phyloP scores from a whole-genome alignment of 2,113 vertebrate genomes.

The Paramormyrops kingsleyae region DNA sequence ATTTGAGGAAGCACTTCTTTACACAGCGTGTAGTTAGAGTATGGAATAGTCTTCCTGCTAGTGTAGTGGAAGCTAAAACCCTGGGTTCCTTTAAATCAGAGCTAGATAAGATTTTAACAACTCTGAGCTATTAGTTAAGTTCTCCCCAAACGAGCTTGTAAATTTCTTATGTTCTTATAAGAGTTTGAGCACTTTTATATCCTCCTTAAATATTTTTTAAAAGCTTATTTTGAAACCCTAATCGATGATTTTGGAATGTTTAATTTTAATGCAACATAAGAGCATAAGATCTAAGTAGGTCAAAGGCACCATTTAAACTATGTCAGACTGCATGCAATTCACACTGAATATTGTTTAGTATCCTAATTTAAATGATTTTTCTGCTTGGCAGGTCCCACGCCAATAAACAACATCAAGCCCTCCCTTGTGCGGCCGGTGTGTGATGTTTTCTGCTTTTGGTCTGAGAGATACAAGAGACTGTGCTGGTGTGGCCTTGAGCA shows the following conservation, averaged over 20 bases:
- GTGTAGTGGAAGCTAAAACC: too few species aligned
- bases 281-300: not conserved
- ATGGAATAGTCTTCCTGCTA: too few species aligned
- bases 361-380: not conserved
- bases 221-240: not conserved
- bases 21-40: too few species aligned
- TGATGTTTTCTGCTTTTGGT: slow-evolving; percentile 71
- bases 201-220: not conserved
- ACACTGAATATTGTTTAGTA: not conserved
- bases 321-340: not conserved
- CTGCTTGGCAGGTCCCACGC: slow-evolving; percentile 52
- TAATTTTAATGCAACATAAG: not conserved
- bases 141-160: too few species aligned
- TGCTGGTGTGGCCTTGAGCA: slow-evolving; percentile 67
- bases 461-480: slow-evolving; percentile 52
- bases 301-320: not conserved
- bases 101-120: too few species aligned
- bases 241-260: not conserved
- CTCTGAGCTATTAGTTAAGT: too few species aligned
- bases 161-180: not conserved
- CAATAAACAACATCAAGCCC: slow-evolving; percentile 59
- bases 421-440: slow-evolving; percentile 64
- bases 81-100: too few species aligned
- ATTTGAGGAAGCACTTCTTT: too few species aligned
- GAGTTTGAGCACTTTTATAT: not conserved